phyloP scores from a whole-genome alignment of 2,797 vertebrate genomes.

The Amazona ochrocephala region DNA sequence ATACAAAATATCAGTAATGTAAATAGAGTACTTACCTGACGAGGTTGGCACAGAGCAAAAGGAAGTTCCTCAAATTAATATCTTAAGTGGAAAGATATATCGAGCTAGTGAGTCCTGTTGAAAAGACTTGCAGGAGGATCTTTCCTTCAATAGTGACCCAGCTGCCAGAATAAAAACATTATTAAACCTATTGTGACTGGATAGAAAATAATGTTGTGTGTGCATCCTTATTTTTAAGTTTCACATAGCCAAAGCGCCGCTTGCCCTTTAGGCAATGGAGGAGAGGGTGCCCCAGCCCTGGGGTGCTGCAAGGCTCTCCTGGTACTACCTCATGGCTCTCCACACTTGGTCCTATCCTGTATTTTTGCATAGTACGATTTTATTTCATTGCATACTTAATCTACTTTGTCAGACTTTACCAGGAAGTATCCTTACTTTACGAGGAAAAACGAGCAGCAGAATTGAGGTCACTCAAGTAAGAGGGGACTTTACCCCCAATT shows the following conservation, averaged over 20 bases:
- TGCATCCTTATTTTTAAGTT: background rate
- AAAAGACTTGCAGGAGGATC: background rate
- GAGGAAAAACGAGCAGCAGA: background rate
- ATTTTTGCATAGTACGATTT: background rate
- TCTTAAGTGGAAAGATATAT: background rate
- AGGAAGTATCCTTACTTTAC: background rate
- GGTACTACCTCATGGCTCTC: background rate
- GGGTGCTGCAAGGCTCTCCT: too few species aligned
- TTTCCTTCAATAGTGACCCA: background rate
- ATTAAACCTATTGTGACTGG: background rate
- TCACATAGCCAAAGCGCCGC: fast-evolving
- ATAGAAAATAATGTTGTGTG: background rate
- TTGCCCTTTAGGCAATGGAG: fast-evolving
- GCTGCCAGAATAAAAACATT: background rate
- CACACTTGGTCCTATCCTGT: background rate
- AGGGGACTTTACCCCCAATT: background rate
- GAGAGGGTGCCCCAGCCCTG: background rate
- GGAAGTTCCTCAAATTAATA: background rate
- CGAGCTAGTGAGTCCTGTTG: background rate
- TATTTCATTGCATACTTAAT: background rate
- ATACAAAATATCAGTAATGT: background rate
- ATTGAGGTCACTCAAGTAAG: background rate
- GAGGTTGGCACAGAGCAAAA: background rate
- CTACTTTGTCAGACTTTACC: background rate
- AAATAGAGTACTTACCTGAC: background rate